Percentiles rank a stretch among this genome's conserved stretches.
phyloP scores from a whole-genome alignment of 1,140 invertebrate species.

The Drosophila nannoptera region DNA sequence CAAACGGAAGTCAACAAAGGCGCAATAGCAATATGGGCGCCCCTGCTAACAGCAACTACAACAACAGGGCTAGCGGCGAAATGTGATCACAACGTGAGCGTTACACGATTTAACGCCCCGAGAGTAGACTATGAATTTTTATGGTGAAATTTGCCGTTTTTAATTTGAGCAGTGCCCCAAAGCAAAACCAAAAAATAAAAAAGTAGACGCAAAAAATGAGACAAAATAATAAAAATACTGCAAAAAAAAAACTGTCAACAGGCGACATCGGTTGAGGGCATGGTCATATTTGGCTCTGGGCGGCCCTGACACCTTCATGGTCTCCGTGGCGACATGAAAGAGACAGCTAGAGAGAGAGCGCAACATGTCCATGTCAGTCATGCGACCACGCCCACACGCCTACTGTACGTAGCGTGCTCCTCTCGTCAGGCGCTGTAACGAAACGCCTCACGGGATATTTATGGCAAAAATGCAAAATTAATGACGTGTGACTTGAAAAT shows the following conservation, averaged over 20 bases:
- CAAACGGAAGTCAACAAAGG: conserved; percentile 46
- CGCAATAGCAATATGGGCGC: conserved; percentile 33
- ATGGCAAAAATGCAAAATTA: conserved; percentile 74
- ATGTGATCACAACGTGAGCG: conserved; percentile 34
- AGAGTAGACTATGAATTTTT: conserved; percentile 67
- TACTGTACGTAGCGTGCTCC: not conserved
- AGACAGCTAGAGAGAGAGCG: not conserved
- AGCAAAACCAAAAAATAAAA: conserved; percentile 19
- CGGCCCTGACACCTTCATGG: conserved; percentile 46
- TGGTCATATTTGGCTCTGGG: conserved; percentile 32
- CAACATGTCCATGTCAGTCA: conserved; percentile 33
- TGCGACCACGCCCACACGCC: not conserved
- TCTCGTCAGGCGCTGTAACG: not conserved
- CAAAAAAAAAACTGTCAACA: conserved; percentile 9
- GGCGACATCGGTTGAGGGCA: conserved; percentile 3
- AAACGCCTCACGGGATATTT: conserved; percentile 52
- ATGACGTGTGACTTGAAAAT: conserved; percentile 72
- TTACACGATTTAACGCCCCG: conserved; percentile 22
- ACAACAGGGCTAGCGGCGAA: conserved; percentile 6
- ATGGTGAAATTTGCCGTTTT: conserved; percentile 56
- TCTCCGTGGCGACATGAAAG: not conserved
- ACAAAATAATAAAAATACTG: not conserved
- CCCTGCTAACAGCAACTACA: conserved; percentile 5
- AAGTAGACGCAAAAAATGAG: conserved; percentile 1
- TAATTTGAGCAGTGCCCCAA: conserved; percentile 45